Evolutionary conservation across 2,113 vertebrate species (phyloP).

Genomic region (Cynoglossus semilaevis): DNA sequence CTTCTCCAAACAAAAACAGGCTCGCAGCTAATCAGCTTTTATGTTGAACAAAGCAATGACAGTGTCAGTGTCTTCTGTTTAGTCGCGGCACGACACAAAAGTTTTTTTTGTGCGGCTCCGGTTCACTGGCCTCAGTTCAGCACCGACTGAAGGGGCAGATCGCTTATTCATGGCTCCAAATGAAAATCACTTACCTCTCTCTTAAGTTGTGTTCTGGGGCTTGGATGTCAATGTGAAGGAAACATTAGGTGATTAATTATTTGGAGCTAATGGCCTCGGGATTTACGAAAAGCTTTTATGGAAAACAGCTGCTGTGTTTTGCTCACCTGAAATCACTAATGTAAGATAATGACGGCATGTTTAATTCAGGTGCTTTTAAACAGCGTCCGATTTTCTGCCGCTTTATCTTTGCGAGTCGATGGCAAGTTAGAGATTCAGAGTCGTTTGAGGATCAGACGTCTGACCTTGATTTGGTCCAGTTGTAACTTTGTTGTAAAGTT

Average conservation of each 20-base stretch:
- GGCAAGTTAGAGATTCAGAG: conserved; percentile 4
- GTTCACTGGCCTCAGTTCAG: conserved; percentile 12
- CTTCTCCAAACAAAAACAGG: conserved; percentile 16
- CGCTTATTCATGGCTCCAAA: conserved; percentile 51
- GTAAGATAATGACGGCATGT: conserved; percentile 30
- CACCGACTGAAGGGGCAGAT: conserved; percentile 18
- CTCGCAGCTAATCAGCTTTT: conserved; percentile 16
- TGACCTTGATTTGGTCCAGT: not conserved
- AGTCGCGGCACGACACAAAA: not conserved
- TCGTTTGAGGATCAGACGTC: not conserved
- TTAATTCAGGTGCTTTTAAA: conserved; percentile 46
- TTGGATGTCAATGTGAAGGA: conserved; percentile 30
- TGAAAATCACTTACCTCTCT: conserved; percentile 33
- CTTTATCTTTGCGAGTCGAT: conserved; percentile 7
- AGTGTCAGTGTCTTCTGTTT: conserved; percentile 6
- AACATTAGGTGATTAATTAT: conserved; percentile 52
- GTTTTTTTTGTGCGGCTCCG: conserved; percentile 4
- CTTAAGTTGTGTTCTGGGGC: conserved; percentile 22
- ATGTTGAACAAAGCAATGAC: conserved; percentile 2
- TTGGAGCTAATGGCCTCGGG: conserved; percentile 36
- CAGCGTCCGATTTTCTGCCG: conserved; percentile 2
- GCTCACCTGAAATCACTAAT: conserved; percentile 48
- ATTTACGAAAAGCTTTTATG: conserved; percentile 35
- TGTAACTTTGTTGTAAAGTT: too few relatives aligned
- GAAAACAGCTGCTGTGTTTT: conserved; percentile 36